Evolutionary conservation across 2,113 vertebrate species (phyloP).

Genomic region (Bothrops jararaca): DNA sequence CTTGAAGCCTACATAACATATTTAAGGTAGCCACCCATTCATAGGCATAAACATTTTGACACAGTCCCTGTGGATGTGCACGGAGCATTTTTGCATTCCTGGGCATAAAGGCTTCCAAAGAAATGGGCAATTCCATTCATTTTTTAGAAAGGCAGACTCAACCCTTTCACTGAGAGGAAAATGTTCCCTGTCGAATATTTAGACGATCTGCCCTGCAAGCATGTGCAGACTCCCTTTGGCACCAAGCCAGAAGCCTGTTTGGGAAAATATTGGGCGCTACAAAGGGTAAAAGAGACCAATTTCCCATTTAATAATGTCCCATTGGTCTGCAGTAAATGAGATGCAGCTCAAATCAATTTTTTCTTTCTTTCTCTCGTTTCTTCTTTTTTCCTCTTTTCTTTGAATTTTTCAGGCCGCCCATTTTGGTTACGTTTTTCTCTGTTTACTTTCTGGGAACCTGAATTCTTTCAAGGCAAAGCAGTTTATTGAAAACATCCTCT

Average conservation of each 20-base stretch:
- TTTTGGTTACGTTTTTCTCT: neutral
- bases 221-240: neutral
- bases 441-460: neutral
- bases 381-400: neutral
- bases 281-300: neutral
- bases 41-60: neutral
- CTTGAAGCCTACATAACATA: neutral
- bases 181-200: neutral
- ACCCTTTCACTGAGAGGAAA: neutral
- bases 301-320: neutral
- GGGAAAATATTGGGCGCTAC: neutral
- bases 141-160: neutral
- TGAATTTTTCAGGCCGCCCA: neutral
- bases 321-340: neutral
- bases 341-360: neutral
- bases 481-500: neutral
- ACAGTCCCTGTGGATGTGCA: too few species aligned
- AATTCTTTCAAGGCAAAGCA: neutral
- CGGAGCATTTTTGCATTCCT: too few species aligned
- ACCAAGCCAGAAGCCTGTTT: neutral
- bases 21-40: neutral
- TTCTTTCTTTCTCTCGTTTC: neutral
- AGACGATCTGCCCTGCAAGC: neutral
- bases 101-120: neutral
- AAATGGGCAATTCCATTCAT: neutral